Conservation (phyloP, 2,888 invertebrate species). For the Seladonia tumulorum region DNA sequence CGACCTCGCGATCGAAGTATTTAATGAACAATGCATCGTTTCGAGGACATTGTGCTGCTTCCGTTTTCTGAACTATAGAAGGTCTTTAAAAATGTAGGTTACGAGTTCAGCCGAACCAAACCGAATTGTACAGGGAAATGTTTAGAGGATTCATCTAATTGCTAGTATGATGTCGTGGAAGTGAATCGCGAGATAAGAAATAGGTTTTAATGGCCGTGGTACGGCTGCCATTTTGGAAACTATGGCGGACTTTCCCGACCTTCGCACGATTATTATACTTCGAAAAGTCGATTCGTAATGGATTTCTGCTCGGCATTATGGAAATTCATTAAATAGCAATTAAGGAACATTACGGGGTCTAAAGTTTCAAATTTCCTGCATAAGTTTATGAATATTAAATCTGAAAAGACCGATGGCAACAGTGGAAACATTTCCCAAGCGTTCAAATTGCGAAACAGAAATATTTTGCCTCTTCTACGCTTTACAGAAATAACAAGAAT, state of each 20-base stretch:
- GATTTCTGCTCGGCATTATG: no score
- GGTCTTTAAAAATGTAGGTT: not conserved
- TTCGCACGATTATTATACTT: not conserved
- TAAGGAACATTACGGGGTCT: no score
- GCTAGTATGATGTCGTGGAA: no score
- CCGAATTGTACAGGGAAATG: not conserved
- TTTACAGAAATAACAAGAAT: no score
- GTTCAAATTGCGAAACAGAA: not conserved
- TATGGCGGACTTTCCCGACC: not conserved
- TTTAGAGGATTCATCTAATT: no score
- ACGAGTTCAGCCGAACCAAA: not conserved
- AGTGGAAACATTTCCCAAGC: not conserved
- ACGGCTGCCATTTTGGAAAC: not conserved
- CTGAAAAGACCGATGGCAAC: no score
- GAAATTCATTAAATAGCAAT: no score
- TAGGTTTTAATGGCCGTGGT: not conserved
- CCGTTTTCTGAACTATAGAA: not conserved
- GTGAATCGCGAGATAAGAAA: not conserved
- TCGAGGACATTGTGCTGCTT: constrained; percentile 9
- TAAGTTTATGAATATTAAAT: no score
- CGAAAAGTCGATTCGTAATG: no score
- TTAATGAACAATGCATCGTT: not conserved
- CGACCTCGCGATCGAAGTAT: not conserved
- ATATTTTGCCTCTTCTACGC: no score
- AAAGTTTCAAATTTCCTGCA: no score